Evolutionary conservation across 2,888 invertebrate species (phyloP).

Genomic region (Cheilosia variabilis): DNA sequence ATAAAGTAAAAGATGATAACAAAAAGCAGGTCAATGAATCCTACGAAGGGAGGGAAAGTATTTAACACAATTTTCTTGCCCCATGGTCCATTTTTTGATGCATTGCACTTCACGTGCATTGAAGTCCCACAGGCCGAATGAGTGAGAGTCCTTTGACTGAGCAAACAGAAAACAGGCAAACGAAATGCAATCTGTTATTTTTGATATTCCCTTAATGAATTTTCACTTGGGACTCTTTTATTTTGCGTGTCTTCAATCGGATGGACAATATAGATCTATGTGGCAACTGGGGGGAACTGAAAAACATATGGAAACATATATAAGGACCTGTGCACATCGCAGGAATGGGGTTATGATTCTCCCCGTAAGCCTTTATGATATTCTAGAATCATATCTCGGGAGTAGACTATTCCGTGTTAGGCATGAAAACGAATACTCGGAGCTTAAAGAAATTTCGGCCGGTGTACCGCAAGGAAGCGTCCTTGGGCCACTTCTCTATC

Average conservation of each 20-base stretch:
- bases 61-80: conserved; percentile 37
- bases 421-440: no score
- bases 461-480: no score
- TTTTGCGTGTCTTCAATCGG: not conserved
- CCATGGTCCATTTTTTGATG: conserved; percentile 8
- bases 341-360: no score
- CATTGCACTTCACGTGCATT: not conserved
- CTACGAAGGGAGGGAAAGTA: conserved; percentile 32
- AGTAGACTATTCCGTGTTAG: no score
- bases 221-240: not conserved
- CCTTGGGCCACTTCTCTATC: no score
- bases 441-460: no score
- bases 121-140: not conserved
- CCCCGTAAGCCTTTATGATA: no score
- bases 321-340: no score
- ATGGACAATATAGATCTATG: not conserved
- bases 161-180: not conserved
- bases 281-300: no score
- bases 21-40: conserved; percentile 48
- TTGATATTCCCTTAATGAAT: conserved; percentile 1
- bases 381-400: no score
- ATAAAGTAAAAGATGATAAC: conserved; percentile 18
- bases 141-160: conserved; percentile 12
- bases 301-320: no score
- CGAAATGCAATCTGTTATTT: not conserved